Conservation (phyloP, 2,113 vertebrate genomes). For the Physeter macrocephalus region DNA sequence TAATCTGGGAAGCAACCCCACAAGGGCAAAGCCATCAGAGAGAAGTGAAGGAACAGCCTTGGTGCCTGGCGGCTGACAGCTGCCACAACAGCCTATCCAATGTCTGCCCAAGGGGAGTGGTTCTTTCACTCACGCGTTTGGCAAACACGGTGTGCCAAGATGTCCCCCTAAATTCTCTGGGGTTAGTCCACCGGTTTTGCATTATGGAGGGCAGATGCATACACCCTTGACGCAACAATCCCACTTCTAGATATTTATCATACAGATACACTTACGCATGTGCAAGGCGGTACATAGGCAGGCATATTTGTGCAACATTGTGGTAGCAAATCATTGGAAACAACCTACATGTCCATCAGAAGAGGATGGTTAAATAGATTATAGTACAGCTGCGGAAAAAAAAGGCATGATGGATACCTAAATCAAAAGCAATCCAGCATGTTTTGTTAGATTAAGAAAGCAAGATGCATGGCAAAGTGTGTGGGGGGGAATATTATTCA, state of each 20-base stretch:
- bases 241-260: background rate
- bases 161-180: background rate
- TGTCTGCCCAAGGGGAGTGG: background rate
- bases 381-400: background rate
- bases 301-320: background rate
- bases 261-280: background rate
- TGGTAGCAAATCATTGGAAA: background rate
- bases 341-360: background rate
- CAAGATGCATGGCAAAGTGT: background rate
- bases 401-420: background rate
- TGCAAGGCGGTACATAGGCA: background rate
- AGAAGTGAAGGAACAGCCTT: background rate
- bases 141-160: background rate
- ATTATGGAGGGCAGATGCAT: background rate
- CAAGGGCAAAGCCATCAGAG: background rate
- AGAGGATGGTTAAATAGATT: background rate
- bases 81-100: accelerated
- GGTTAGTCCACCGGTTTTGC: background rate
- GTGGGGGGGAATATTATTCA: accelerated
- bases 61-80: background rate
- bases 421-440: background rate
- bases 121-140: background rate
- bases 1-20: background rate
- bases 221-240: background rate
- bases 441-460: background rate